Conservation (phyloP, 2,113 vertebrate genomes). For the Corythoichthys haematopterus region DNA sequence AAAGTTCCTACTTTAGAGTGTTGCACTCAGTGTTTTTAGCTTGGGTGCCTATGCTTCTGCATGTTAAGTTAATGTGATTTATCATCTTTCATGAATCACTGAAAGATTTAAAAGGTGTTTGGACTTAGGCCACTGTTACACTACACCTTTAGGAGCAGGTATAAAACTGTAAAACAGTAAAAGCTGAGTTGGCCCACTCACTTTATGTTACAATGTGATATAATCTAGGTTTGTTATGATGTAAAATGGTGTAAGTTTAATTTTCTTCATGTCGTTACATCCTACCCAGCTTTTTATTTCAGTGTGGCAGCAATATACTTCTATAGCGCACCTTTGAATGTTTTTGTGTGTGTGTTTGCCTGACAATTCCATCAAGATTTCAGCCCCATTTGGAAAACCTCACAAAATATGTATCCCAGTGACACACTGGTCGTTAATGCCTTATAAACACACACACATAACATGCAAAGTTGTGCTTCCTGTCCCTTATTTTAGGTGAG, state of each 20-base stretch:
- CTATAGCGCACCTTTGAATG: slow-evolving; percentile 8
- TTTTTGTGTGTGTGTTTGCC: slow-evolving; percentile 27
- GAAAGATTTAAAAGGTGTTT: too few species aligned
- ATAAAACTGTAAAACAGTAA: not conserved
- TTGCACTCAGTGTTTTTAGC: too few species aligned
- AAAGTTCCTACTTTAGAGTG: too few species aligned
- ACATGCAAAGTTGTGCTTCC: slow-evolving; percentile 16
- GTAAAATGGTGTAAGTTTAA: not conserved
- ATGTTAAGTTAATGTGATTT: too few species aligned
- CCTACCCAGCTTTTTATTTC: not conserved
- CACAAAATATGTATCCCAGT: slow-evolving; percentile 65
- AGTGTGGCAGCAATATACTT: not conserved
- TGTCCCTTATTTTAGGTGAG: slow-evolving; percentile 66
- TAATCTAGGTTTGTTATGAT: too few species aligned
- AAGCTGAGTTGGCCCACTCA: not conserved
- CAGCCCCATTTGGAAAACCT: slow-evolving; percentile 38
- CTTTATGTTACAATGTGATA: not conserved
- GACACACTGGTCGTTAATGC: slow-evolving; percentile 72
- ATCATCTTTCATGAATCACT: too few species aligned
- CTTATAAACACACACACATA: slow-evolving; percentile 31
- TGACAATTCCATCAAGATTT: slow-evolving; percentile 48
- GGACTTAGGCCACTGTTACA: too few species aligned
- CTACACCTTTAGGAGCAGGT: too few species aligned
- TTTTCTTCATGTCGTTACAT: not conserved
- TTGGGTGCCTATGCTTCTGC: too few species aligned